A percentile compares a stretch with the other conserved stretches of the same genome.
These are phyloP conservation scores for Procambarus clarkii DNA, from an alignment of 1,140 invertebrate species.

Conservation along the genomic window DNA sequence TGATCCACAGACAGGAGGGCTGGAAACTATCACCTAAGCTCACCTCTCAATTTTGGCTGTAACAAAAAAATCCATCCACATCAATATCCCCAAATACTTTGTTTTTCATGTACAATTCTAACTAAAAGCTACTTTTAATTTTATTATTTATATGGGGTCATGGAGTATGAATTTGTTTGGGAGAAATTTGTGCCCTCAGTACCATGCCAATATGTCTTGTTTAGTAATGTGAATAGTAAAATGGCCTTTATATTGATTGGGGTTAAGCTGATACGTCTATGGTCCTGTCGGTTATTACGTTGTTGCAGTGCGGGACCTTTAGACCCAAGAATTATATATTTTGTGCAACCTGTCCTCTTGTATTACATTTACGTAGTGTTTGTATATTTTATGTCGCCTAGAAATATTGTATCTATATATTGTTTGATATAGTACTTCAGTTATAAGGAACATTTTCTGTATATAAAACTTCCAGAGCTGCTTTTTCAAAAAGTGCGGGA, in stretches of 20 bases:
- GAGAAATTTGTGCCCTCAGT: conserved; percentile 13
- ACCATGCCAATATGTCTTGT: not conserved
- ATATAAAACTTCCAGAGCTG: conserved; percentile 63
- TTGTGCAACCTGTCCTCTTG: conserved; percentile 44
- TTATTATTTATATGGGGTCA: conserved; percentile 32
- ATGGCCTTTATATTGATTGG: conserved; percentile 23
- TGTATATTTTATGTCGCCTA: conserved; percentile 66
- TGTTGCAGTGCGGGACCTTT: conserved; percentile 54
- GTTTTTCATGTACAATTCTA: conserved; percentile 11
- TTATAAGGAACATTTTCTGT: conserved; percentile 51
- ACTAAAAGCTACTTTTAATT: conserved; percentile 6
- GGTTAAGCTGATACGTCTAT: not conserved
- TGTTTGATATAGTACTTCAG: conserved; percentile 51
- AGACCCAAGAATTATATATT: conserved; percentile 54
- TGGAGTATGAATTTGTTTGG: conserved; percentile 38
- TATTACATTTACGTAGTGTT: conserved; percentile 60
- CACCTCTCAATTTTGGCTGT: conserved; percentile 26
- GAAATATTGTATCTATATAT: conserved; percentile 61
- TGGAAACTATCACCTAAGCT: conserved; percentile 21
- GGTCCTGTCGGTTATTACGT: conserved; percentile 40
- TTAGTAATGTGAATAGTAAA: conserved; percentile 24
- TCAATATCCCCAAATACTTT: conserved; percentile 12
- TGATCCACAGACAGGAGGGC: conserved; percentile 28
- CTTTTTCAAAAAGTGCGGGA: conserved; percentile 34
- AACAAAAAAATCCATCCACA: conserved; percentile 57